phyloP scores from a whole-genome alignment of 2,113 vertebrate species.

The Pleuronectes platessa region DNA sequence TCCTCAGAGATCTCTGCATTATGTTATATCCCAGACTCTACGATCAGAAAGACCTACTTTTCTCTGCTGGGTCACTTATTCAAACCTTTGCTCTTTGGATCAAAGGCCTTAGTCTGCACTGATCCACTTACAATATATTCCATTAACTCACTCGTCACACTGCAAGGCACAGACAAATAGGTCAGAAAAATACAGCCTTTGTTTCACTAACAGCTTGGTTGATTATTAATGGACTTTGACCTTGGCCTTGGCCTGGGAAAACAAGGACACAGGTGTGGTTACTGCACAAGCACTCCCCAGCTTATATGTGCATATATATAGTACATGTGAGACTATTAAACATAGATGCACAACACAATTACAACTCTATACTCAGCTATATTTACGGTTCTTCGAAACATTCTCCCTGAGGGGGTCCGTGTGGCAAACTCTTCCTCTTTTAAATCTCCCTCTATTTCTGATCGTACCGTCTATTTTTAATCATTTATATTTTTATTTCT shows the following conservation, averaged over 20 bases:
- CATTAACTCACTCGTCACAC: conserved; percentile 40
- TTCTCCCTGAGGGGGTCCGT: too few species aligned
- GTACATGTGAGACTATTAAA: neutral
- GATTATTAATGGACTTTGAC: conserved; percentile 60
- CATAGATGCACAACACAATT: too few species aligned
- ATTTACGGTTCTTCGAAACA: too few species aligned
- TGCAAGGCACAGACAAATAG: conserved; percentile 24
- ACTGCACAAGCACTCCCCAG: neutral
- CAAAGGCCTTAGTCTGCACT: conserved; percentile 9
- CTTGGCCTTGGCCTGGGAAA: conserved; percentile 46
- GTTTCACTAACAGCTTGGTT: conserved; percentile 52
- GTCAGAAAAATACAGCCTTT: conserved; percentile 67
- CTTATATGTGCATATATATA: neutral
- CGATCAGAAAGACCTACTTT: conserved; percentile 13
- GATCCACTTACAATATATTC: conserved; percentile 38
- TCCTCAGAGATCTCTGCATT: neutral
- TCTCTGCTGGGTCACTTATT: conserved; percentile 17
- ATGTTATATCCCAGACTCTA: neutral
- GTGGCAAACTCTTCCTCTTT: too few species aligned
- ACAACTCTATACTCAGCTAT: too few species aligned
- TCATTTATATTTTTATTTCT: too few species aligned
- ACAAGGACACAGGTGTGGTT: conserved; percentile 35
- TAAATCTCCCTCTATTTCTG: too few species aligned
- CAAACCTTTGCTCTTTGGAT: conserved; percentile 18
- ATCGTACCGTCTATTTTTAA: too few species aligned